These are phyloP conservation scores for Synergus itoensis DNA, from an alignment of 2,888 invertebrate genomes.

Conservation along the genomic window DNA sequence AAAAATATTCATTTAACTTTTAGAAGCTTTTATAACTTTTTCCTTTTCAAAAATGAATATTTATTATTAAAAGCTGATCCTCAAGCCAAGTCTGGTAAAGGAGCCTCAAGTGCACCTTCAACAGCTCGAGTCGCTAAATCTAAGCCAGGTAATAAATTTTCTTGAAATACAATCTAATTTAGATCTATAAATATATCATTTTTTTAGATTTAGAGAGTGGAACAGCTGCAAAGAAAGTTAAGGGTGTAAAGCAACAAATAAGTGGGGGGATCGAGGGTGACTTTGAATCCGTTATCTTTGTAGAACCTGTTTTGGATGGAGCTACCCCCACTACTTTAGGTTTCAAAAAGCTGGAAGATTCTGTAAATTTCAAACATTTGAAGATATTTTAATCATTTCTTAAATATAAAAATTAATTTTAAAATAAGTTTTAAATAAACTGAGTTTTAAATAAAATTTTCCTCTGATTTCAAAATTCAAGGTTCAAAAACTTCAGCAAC, in stretches of 20 bases:
- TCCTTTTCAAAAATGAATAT: background rate
- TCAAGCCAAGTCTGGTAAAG: background rate
- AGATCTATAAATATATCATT: background rate
- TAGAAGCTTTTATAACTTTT: background rate
- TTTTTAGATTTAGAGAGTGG: slow-evolving; percentile 8
- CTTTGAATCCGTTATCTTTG: slow-evolving; percentile 60
- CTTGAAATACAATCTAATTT: background rate
- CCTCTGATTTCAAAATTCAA: slow-evolving; percentile 33
- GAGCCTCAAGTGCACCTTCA: background rate
- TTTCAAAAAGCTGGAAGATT: slow-evolving; percentile 64
- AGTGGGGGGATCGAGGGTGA: slow-evolving; percentile 51
- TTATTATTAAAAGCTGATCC: background rate
- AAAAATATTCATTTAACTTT: background rate
- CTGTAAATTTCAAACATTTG: slow-evolving; percentile 49
- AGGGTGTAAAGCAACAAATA: slow-evolving; percentile 56
- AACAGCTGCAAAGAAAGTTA: slow-evolving; percentile 46
- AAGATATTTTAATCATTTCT: background rate
- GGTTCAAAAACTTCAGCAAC: slow-evolving; percentile 73
- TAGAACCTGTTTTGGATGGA: slow-evolving; percentile 63
- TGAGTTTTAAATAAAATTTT: background rate
- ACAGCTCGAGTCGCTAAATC: background rate
- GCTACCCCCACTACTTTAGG: slow-evolving; percentile 58
- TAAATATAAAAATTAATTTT: no score
- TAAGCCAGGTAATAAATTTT: background rate
- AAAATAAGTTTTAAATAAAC: no score